These are phyloP conservation scores for Pterobdella sp. DNA, from an alignment of 2,888 invertebrate genomes.

Conservation along the genomic window DNA sequence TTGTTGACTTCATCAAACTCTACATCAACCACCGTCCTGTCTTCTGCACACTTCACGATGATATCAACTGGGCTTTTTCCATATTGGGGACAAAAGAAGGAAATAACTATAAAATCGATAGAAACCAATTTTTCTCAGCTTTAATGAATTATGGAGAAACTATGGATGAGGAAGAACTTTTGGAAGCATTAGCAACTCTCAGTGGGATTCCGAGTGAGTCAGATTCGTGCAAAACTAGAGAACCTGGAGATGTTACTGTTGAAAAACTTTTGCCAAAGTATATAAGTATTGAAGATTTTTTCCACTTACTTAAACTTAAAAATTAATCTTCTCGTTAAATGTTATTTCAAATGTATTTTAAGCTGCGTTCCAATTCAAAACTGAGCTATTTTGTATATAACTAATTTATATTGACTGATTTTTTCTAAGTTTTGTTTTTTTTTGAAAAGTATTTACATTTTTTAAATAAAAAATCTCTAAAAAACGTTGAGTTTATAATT, in stretches of 20 bases:
- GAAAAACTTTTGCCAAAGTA: neutral
- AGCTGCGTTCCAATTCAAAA: too few relatives aligned
- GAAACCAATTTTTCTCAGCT: conserved; percentile 48
- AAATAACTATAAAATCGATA: conserved; percentile 41
- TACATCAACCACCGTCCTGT: conserved; percentile 52
- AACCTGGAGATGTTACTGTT: neutral
- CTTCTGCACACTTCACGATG: conserved; percentile 48
- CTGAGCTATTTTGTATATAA: too few relatives aligned
- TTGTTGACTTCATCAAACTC: conserved; percentile 54
- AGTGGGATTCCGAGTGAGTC: conserved; percentile 39
- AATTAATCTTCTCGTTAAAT: too few relatives aligned
- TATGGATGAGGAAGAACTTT: conserved; percentile 50
- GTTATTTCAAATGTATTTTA: too few relatives aligned
- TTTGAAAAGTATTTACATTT: too few relatives aligned
- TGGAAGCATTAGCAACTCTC: conserved; percentile 49
- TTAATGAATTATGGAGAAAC: conserved; percentile 50
- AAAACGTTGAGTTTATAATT: too few relatives aligned
- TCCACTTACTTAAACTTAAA: neutral
- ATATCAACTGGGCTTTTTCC: conserved; percentile 47
- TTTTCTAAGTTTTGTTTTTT: too few relatives aligned
- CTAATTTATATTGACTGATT: too few relatives aligned
- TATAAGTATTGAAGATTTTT: neutral
- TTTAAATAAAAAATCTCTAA: too few relatives aligned
- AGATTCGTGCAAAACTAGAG: neutral
- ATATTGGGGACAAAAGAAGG: conserved; percentile 41